phyloP scores from a whole-genome alignment of 2,797 vertebrate genomes.

The Sebastes hubbsi region DNA sequence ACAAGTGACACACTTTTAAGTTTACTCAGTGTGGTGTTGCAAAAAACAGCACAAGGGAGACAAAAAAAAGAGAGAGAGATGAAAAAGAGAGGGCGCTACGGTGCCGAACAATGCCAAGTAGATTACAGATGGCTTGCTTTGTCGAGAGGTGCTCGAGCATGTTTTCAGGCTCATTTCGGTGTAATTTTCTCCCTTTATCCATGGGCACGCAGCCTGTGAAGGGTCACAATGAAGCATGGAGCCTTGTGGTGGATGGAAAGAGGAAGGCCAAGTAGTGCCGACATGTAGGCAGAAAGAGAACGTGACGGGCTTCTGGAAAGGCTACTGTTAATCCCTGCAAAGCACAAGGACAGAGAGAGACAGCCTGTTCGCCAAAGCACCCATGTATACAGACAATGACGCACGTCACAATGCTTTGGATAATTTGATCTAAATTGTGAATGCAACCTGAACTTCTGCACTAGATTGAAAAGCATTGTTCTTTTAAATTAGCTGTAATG shows the following conservation, averaged over 20 bases:
- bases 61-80: background rate
- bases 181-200: slow-evolving; percentile 60
- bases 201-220: slow-evolving; percentile 22
- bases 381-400: background rate
- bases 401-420: background rate
- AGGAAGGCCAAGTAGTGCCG: slow-evolving; percentile 8
- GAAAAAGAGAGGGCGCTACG: background rate
- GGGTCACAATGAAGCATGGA: slow-evolving; percentile 30
- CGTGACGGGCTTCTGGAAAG: slow-evolving; percentile 34
- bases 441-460: background rate
- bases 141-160: slow-evolving; percentile 39
- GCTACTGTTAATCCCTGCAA: slow-evolving; percentile 29
- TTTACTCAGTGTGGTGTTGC: slow-evolving; percentile 12
- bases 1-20: slow-evolving; percentile 19
- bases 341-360: slow-evolving; percentile 18
- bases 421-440: slow-evolving; percentile 12
- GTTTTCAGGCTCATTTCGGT: slow-evolving; percentile 56
- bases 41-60: slow-evolving; percentile 6
- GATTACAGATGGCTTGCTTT: slow-evolving; percentile 53
- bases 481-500: slow-evolving; percentile 14
- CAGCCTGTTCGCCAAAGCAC: background rate
- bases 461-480: background rate
- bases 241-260: slow-evolving; percentile 16
- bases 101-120: slow-evolving; percentile 39
- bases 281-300: slow-evolving; percentile 35